Conservation (phyloP, 2,888 invertebrate species). For the Hirtodrosophila duncani region DNA sequence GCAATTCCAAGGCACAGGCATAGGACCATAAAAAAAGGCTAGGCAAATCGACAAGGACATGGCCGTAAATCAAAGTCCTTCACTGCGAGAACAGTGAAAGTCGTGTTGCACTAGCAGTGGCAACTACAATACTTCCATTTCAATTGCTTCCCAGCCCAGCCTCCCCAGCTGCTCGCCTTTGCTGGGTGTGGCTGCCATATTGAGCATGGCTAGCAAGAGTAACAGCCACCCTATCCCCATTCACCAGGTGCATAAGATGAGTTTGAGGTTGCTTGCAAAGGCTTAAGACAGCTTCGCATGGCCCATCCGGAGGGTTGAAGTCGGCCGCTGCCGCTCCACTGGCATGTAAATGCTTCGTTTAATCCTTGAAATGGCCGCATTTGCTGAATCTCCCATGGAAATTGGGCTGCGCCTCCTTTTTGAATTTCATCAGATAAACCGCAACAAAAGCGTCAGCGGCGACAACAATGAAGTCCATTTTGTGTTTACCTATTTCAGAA, state of each 20-base stretch:
- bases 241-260: constrained; percentile 38
- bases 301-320: constrained; percentile 37
- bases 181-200: constrained; percentile 37
- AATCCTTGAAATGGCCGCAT: constrained; percentile 63
- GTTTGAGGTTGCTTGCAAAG: background rate
- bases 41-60: constrained; percentile 20
- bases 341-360: constrained; percentile 47
- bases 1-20: constrained; percentile 55
- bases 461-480: constrained; percentile 20
- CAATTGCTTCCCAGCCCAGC: background rate
- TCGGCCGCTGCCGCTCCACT: constrained; percentile 34
- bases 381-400: constrained; percentile 56
- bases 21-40: constrained; percentile 48
- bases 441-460: constrained; percentile 24
- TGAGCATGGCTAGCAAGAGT: constrained; percentile 31
- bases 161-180: constrained; percentile 2
- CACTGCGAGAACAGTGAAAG: constrained; percentile 53
- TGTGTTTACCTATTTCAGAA: constrained; percentile 31
- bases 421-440: constrained; percentile 31
- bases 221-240: too few relatives aligned
- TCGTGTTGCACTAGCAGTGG: constrained; percentile 11
- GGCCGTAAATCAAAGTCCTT: constrained; percentile 53
- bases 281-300: background rate
- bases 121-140: background rate
- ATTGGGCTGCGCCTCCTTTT: constrained; percentile 31